phyloP scores from a whole-genome alignment of 2,888 invertebrate genomes.

The Agrochola lychnidis region DNA sequence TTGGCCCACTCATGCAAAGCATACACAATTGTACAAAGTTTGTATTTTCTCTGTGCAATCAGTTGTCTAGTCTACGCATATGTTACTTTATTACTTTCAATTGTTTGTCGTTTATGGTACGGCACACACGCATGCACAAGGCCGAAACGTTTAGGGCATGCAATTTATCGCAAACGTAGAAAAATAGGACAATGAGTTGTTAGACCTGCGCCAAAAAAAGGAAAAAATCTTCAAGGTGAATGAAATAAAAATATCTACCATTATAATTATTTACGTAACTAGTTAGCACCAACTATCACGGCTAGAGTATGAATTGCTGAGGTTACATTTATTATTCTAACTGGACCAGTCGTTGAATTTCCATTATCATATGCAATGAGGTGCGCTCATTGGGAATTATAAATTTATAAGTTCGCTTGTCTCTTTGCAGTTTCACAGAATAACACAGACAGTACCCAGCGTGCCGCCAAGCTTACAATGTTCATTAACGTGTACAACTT shows the following conservation, averaged over 20 bases:
- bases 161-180: constrained; percentile 76
- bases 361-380: constrained; percentile 85
- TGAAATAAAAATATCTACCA: constrained; percentile 40
- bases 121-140: constrained; percentile 76
- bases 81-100: constrained; percentile 84
- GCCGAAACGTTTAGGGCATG: constrained; percentile 81
- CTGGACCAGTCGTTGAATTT: constrained; percentile 78
- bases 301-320: constrained; percentile 56
- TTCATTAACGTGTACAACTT: constrained; percentile 75
- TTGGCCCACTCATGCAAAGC: constrained; percentile 1
- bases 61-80: constrained; percentile 74
- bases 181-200: constrained; percentile 71
- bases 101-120: constrained; percentile 83
- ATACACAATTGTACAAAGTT: constrained; percentile 44
- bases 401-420: constrained; percentile 79
- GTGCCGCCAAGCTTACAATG: constrained; percentile 69
- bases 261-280: constrained; percentile 34
- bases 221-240: constrained; percentile 52
- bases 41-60: constrained; percentile 71
- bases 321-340: constrained; percentile 74
- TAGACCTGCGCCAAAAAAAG: constrained; percentile 47
- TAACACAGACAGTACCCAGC: constrained; percentile 68
- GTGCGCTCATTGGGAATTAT: constrained; percentile 77
- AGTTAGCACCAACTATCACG: constrained; percentile 52
- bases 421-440: constrained; percentile 66